These are phyloP conservation scores for Agrochola macilenta DNA, from an alignment of 2,888 invertebrate genomes.

Conservation along the genomic window DNA sequence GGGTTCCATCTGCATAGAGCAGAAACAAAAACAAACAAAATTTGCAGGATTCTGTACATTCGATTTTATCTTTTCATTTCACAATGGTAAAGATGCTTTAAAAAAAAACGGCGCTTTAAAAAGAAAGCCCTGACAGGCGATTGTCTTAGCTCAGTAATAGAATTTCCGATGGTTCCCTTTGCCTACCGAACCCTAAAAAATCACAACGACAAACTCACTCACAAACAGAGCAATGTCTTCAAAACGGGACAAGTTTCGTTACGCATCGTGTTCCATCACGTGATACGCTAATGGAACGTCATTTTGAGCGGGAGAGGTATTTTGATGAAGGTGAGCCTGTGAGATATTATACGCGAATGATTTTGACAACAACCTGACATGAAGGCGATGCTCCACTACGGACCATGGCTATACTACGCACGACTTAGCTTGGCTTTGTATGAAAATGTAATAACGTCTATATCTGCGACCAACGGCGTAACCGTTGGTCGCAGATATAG, in stretches of 20 bases:
- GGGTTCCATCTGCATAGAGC: neutral
- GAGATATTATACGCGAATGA: constrained; percentile 73
- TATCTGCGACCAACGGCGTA: neutral
- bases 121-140: neutral
- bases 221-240: constrained; percentile 34
- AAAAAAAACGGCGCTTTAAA: no score
- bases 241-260: constrained; percentile 46
- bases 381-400: neutral
- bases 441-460: neutral
- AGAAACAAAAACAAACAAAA: no score
- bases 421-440: neutral
- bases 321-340: constrained; percentile 72
- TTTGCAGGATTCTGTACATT: no score
- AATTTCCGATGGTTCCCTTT: neutral
- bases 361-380: constrained; percentile 64
- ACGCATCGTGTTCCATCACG: constrained; percentile 42
- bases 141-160: neutral
- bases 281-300: constrained; percentile 70
- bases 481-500: no score
- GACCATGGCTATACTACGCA: neutral
- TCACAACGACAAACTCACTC: constrained; percentile 16
- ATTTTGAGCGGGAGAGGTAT: constrained; percentile 64
- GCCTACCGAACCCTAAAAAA: constrained; percentile 6
- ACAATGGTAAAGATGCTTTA: no score
- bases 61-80: no score